Evolutionary conservation across 2,797 vertebrate genomes (phyloP).

Genomic region (Lutra lutra): DNA sequence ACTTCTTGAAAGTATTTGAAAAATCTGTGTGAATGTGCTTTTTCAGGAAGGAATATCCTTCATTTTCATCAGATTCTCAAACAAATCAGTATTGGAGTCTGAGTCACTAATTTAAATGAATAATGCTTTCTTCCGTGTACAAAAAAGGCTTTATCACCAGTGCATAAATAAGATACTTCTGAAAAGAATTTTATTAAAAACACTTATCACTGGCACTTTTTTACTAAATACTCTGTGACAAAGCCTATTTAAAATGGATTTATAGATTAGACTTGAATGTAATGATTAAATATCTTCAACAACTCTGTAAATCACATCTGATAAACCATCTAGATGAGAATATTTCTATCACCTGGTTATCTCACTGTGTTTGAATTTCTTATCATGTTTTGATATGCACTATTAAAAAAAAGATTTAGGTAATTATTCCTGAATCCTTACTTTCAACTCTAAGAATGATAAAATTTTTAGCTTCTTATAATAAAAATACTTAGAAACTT

Average conservation of each 20-base stretch:
- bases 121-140: background rate
- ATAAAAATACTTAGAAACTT: conserved; percentile 1
- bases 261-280: background rate
- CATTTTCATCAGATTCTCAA: conserved; percentile 6
- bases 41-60: background rate
- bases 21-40: background rate
- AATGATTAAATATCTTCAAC: conserved; percentile 25
- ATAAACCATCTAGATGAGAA: background rate
- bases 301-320: background rate
- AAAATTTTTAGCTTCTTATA: background rate
- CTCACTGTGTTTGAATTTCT: background rate
- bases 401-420: background rate
- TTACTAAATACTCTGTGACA: conserved; percentile 15
- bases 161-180: background rate
- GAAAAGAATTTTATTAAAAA: background rate
- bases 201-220: background rate
- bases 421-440: background rate
- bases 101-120: background rate
- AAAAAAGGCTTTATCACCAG: background rate
- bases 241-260: conserved; percentile 28
- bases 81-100: background rate
- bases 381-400: background rate
- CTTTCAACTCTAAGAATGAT: background rate
- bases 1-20: background rate
- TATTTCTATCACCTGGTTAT: background rate